Base-by-base conservation (phyloP, 2,797 vertebrate genomes). In the Mormyrops attenuatus region DNA sequence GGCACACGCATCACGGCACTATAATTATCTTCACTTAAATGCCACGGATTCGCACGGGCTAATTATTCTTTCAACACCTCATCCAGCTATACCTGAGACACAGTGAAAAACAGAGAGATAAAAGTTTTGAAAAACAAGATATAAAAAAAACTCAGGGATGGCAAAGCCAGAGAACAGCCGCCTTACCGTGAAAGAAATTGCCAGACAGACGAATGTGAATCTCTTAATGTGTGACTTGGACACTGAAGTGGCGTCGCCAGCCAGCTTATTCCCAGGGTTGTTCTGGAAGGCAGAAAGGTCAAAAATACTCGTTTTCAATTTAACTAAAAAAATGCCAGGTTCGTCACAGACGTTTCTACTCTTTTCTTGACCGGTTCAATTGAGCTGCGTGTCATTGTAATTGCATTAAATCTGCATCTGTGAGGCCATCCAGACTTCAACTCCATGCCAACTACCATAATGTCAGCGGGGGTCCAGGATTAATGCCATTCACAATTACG, bases 171-270 rank as follows among this genome's bases (percentile, higher is more conserved):
- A 30, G 4, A n/a, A 13, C 0, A 60, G 4, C 77, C 47, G 11
- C 90, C 98, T 98, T 97, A 99, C 99, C 97, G 97, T 98, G 94
- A 98, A 94, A 0, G 99, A 99, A 17, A 99, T 89, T 0, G 96
- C 96, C 96, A 99, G 95, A 93, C 99, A 99, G 95, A 97, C 96
- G 82, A 97, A 97, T 6, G 97, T 99, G 95, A 99, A 99, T 96
- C 96, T 99, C 94, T 98, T 98, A 93, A 99, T 99, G 87, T 99
- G 97, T 0, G 96, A 93, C 0, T 97, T 97, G n/a, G 96, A 97
- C 92, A 99, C 96, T 0, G 95, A 94, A 92, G 91, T 95, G 92
- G 93, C 95, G 0, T 93, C 94, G 87, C 95, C 96, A 93, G 11
- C 30, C 47, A 98, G 9, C 94, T 98, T 99, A 95, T 98, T 99